Evolutionary conservation across 2,888 invertebrate genomes (phyloP).

Genomic region (Drosophila aldrichi): DNA sequence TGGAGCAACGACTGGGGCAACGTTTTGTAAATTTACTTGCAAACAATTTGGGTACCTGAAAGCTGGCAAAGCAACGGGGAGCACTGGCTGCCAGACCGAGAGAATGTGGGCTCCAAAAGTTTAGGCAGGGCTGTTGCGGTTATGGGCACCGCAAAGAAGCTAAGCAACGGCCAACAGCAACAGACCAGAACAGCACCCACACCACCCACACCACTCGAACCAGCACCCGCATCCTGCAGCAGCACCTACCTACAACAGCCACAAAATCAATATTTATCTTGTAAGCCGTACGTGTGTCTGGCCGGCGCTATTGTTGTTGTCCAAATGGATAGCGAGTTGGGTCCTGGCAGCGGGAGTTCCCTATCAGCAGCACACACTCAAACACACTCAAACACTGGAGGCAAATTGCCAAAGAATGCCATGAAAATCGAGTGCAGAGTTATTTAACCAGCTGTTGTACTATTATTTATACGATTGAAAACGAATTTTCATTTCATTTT

Average conservation of each 20-base stretch:
- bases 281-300: constrained; percentile 74
- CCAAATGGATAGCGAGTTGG: constrained; percentile 19
- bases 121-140: constrained; percentile 57
- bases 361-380: constrained; percentile 12
- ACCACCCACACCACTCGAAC: background rate
- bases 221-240: constrained; percentile 32
- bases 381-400: constrained; percentile 15
- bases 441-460: background rate
- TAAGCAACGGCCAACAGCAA: constrained; percentile 23
- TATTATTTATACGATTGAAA: background rate
- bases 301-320: constrained; percentile 34
- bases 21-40: constrained; percentile 51
- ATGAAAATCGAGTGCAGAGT: constrained; percentile 5
- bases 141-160: constrained; percentile 47
- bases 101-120: constrained; percentile 44
- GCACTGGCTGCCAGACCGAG: background rate
- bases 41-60: constrained; percentile 26
- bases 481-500: background rate
- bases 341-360: constrained; percentile 25
- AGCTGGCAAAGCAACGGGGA: background rate
- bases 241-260: constrained; percentile 37
- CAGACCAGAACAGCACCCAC: constrained; percentile 2
- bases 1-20: background rate
- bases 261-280: constrained; percentile 77
- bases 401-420: constrained; percentile 3